Percentiles rank a stretch among this genome's conserved stretches.
phyloP scores from a whole-genome alignment of 2,888 invertebrate genomes.

The Papilio gigon region DNA sequence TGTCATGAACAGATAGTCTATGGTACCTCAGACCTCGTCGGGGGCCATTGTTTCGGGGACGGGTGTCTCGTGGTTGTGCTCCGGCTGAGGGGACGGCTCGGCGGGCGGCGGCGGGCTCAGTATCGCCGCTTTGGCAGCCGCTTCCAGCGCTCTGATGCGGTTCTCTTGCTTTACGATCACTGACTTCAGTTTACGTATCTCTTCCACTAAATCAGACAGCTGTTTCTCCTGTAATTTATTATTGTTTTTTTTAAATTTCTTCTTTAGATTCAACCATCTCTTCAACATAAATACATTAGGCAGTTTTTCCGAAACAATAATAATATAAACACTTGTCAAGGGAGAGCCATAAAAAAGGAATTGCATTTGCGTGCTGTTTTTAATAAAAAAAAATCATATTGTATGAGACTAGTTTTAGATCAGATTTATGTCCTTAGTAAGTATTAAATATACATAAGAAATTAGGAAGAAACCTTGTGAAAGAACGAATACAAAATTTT shows the following conservation, averaged over 20 bases:
- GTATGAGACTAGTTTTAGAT: too few species aligned
- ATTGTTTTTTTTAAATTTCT: neutral
- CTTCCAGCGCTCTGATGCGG: constrained; percentile 89
- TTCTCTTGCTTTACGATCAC: constrained; percentile 97
- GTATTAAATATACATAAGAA: too few species aligned
- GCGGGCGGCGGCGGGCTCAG: constrained; percentile 60
- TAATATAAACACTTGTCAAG: too few species aligned
- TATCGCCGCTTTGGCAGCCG: constrained; percentile 65
- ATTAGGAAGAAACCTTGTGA: too few species aligned
- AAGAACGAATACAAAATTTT: too few species aligned
- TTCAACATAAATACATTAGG: too few species aligned
- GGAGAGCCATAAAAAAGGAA: too few species aligned
- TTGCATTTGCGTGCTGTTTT: too few species aligned
- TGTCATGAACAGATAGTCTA: constrained; percentile 26
- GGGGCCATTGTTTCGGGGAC: constrained; percentile 77
- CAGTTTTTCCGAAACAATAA: too few species aligned
- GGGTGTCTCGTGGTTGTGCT: constrained; percentile 58
- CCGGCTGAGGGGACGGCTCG: constrained; percentile 52
- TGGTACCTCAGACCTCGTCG: constrained; percentile 80
- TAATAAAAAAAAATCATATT: too few species aligned
- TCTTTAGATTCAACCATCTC: too few species aligned
- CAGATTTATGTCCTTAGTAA: too few species aligned
- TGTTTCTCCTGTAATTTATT: constrained; percentile 84
- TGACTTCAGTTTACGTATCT: constrained; percentile 95
- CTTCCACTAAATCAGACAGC: constrained; percentile 92